Base-by-base conservation (phyloP, 2,113 vertebrate genomes). In the Hippopotamus amphibius region DNA sequence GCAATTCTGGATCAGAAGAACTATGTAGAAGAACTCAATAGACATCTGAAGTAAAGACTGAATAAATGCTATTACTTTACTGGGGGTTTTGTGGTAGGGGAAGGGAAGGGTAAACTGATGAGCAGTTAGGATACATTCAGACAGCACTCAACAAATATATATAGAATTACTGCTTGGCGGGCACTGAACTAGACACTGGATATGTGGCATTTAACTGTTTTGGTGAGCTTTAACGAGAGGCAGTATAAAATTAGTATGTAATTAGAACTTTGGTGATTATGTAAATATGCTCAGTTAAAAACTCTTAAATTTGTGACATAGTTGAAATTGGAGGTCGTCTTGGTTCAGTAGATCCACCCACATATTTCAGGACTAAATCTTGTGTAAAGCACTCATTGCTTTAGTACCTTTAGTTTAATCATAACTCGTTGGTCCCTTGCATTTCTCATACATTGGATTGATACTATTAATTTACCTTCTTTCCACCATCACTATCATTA, bases 1-100 rank as follows among this genome's bases (percentile, higher is more conserved):
- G 99, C 99, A 17, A 99, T 99, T 96, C 98, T 99, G 83, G 99
- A 99, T 96, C 99, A 99, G 99, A 99, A 99, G 98, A 99, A 99
- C 98, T 99, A 99, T 21, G 99, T 99, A 26, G 99, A 99, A 98
- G 99, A 99, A 97, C 99, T 99, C 77, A 99, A 99, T 96, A 99
- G 99, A 99, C 99, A 99, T 98, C 98, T 99, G 96, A 99, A 99
- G 99, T 99, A 98, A 97, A 72, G 57, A 33, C 2, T 59, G 13
- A 48, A 90, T 94, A 66, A 80, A 86, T 91, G 26, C 7, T 83
- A 53, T 76, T 93, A 53, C 69, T 85, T 96, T 77, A 13, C 7
- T 57, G 5, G 85, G 63, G 57, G 66, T 59, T 79, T 93, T 81
- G 21, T 41, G 85, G 50, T 12, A 10, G 59, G 46, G 26, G 8